Evolutionary conservation across 2,113 vertebrate genomes (phyloP).

Genomic region (Rhinolophus sinicus): DNA sequence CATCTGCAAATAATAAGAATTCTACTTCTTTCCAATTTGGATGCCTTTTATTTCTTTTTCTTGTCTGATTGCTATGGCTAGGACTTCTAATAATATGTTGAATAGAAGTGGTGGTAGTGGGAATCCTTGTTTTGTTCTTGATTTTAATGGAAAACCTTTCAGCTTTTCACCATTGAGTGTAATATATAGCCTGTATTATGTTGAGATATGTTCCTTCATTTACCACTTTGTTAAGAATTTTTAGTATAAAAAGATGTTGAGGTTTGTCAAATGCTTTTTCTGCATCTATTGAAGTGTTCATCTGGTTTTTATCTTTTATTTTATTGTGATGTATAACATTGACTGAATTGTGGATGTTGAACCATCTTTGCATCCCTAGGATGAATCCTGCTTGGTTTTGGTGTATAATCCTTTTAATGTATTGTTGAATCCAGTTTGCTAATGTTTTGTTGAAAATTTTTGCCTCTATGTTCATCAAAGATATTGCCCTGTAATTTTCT

Average conservation of each 20-base stretch:
- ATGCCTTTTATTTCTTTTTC: neutral
- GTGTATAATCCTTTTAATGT: neutral
- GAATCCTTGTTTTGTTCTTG: neutral
- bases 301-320: neutral
- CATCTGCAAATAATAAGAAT: neutral
- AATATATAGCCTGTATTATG: neutral
- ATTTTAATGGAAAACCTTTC: neutral
- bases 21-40: neutral
- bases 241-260: neutral
- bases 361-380: neutral
- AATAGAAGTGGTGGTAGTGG: neutral
- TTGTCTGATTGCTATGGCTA: neutral
- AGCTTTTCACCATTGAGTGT: neutral
- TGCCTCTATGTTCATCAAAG: neutral
- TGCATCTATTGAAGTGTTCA: neutral
- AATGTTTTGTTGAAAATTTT: neutral
- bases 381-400: neutral
- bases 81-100: neutral
- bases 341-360: neutral
- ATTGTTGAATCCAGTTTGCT: neutral
- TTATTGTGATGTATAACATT: neutral
- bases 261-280: neutral
- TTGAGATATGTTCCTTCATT: neutral
- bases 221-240: neutral
- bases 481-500: neutral